Base-by-base conservation (phyloP, 2,113 vertebrate species). In the Corydoras sp. region DNA sequence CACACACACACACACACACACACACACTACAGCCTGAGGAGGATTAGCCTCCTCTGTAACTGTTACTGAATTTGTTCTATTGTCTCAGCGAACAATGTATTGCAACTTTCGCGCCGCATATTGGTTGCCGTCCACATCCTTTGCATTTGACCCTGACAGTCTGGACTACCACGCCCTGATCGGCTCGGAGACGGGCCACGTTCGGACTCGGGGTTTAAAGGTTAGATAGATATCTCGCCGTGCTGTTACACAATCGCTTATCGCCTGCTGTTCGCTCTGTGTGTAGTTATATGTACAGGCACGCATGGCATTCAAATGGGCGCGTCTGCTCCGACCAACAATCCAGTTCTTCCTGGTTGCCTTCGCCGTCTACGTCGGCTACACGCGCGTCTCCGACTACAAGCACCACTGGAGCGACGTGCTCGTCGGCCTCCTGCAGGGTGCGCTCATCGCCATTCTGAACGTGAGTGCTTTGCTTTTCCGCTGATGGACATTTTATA, bases 381-480 rank as follows among this genome's bases (percentile, higher is more conserved):
- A 96, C 86, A 95, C 93, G 0, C 87, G 93, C 0, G 91, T 99
- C 15, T 94, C 94, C 0, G 97, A 99, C 86, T 90, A 94, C 87
- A 97, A 96, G 31, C 95, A 99, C 81, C 94, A 98, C 88, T 97
- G 92, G 91, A 95, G 93, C 0, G 94, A 98, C 0, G 93, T 98
- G 2, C 66, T 98, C 54, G 89, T 88, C 0, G 97, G 97, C 35
- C 87, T 99, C 61, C 85, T 98, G 76, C 97, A 98, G 83, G 95
- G 96, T 1, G 90, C 92, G 0, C 88, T 97, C 58, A 90, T 98
- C 1, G 96, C 96, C 0, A 13, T 91, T 55, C 89, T 98, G 68
- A 92, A 85, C 0, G 95, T 98, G 87, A 95, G 91, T 84, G 14
- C 3, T 56, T 43, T 43, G 35, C 2, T 43, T 43, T 43, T 8